Evolutionary conservation across 2,797 vertebrate genomes (phyloP).

Genomic region (Morus bassanus): DNA sequence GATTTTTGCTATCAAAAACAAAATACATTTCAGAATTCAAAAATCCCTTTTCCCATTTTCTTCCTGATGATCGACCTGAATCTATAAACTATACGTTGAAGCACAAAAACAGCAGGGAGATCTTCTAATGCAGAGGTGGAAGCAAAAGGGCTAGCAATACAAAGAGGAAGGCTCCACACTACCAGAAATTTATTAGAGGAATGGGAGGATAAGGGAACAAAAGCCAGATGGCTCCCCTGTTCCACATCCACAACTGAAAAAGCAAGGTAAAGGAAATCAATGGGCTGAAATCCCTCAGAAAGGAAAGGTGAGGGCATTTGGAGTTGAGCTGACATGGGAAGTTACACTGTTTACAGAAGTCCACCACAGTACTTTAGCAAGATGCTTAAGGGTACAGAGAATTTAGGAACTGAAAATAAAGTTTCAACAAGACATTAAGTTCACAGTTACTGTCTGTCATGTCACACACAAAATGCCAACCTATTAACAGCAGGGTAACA

Average conservation of each 20-base stretch:
- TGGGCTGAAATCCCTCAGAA: background rate
- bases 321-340: background rate
- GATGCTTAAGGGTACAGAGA: background rate
- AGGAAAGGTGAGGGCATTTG: background rate
- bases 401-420: background rate
- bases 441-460: background rate
- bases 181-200: background rate
- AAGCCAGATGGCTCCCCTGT: background rate
- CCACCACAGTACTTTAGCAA: background rate
- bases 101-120: background rate
- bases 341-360: background rate
- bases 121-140: background rate
- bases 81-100: fast-evolving
- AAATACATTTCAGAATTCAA: background rate
- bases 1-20: background rate
- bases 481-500: fast-evolving
- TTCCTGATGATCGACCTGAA: background rate
- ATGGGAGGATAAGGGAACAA: background rate
- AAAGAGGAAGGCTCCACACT: background rate
- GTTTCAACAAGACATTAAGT: background rate
- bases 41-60: background rate
- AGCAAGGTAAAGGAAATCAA: background rate
- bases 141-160: background rate
- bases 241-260: background rate
- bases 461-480: fast-evolving